A percentile compares a stretch with the other conserved stretches of the same genome.
These are phyloP conservation scores for Paracentrotus lividus DNA, from an alignment of 53 echinoderm and acorn worm species.

Conservation along the genomic window DNA sequence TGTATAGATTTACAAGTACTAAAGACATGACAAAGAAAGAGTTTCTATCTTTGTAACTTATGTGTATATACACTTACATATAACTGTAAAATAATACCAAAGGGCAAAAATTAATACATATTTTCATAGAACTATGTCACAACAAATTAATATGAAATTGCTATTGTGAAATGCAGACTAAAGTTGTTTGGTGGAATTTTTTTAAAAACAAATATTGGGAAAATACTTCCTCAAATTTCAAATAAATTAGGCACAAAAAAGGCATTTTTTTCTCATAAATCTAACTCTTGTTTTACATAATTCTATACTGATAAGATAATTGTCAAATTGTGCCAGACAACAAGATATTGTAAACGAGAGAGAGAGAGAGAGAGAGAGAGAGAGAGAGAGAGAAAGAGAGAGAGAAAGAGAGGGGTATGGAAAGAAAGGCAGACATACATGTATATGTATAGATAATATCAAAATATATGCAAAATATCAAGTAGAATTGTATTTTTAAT, in stretches of 20 bases:
- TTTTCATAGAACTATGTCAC: neutral
- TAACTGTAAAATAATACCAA: neutral
- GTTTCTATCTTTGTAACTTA: neutral
- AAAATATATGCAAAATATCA: too few relatives aligned
- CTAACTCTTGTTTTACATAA: neutral
- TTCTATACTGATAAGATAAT: neutral
- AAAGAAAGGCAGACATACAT: neutral
- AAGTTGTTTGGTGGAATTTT: neutral
- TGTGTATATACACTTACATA: neutral
- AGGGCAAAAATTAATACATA: neutral
- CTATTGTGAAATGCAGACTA: neutral
- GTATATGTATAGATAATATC: neutral
- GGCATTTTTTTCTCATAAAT: neutral
- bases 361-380: neutral
- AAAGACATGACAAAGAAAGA: constrained; percentile 2
- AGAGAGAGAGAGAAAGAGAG: constrained; percentile 6
- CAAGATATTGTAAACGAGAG: neutral
- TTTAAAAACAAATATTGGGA: neutral
- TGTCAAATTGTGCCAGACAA: neutral
- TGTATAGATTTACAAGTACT: neutral
- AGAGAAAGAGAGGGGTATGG: neutral
- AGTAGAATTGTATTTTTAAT: too few relatives aligned
- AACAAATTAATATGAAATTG: neutral
- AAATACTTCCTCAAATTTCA: neutral
- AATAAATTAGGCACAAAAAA: neutral